phyloP scores from a whole-genome alignment of 2,888 invertebrate species.

The Drosophila anceps region DNA sequence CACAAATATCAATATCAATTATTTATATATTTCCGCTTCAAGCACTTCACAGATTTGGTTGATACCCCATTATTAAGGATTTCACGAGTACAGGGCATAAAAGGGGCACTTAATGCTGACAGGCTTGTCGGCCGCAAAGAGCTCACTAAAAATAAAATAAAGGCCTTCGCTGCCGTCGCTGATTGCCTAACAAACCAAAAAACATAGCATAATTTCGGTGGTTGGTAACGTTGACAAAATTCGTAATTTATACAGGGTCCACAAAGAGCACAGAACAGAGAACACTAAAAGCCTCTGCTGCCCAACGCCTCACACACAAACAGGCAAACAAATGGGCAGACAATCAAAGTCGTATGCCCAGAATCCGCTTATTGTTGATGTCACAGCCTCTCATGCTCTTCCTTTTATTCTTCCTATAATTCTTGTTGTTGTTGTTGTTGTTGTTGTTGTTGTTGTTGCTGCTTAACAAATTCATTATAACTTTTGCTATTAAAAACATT shows the following conservation, averaged over 20 bases:
- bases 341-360: slow-evolving; percentile 54
- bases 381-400: slow-evolving; percentile 3
- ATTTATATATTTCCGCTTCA: not conserved
- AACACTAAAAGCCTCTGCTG: slow-evolving; percentile 35
- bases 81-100: slow-evolving; percentile 20
- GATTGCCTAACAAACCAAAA: slow-evolving; percentile 77
- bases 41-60: not conserved
- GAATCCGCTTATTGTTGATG: slow-evolving; percentile 46
- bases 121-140: slow-evolving; percentile 52
- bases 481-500: slow-evolving; percentile 80
- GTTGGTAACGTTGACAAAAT: slow-evolving; percentile 55
- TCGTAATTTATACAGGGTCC: slow-evolving; percentile 53
- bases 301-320: slow-evolving; percentile 4
- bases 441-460: slow-evolving; percentile 37
- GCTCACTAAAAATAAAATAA: slow-evolving; percentile 74
- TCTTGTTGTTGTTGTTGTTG: not conserved
- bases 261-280: not conserved
- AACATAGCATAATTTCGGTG: slow-evolving; percentile 57
- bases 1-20: slow-evolving; percentile 5
- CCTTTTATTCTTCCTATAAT: not conserved
- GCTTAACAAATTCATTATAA: slow-evolving; percentile 78
- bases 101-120: slow-evolving; percentile 57
- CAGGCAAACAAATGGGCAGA: slow-evolving; percentile 43
- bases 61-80: not conserved
- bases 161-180: slow-evolving; percentile 52